phyloP scores from a whole-genome alignment of 2,113 vertebrate species.

The Baryphthengus martii region DNA sequence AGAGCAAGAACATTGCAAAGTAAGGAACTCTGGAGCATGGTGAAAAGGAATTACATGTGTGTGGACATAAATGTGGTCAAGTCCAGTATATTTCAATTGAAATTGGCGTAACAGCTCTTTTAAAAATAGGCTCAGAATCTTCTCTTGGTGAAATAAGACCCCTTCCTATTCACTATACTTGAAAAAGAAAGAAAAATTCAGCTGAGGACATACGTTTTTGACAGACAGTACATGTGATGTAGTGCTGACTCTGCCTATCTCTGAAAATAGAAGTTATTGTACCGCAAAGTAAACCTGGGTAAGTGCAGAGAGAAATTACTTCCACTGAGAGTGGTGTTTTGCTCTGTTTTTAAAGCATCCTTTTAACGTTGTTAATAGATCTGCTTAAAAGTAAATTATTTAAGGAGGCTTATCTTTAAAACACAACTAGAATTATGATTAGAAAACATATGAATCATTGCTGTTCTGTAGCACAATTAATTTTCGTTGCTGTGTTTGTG shows the following conservation, averaged over 20 bases:
- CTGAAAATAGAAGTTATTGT: not conserved
- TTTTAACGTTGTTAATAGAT: constrained; percentile 37
- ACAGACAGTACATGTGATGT: not conserved
- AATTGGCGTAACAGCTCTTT: not conserved
- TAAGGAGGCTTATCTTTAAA: constrained; percentile 55
- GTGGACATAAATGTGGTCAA: not conserved
- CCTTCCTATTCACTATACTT: not conserved
- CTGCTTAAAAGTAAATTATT: constrained; percentile 43
- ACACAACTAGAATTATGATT: constrained; percentile 32
- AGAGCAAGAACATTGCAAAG: not conserved
- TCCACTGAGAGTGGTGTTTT: not conserved
- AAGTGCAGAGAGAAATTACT: constrained; percentile 4
- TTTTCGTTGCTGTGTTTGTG: constrained; percentile 65
- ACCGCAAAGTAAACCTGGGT: not conserved
- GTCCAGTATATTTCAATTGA: not conserved
- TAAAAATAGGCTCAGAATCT: not conserved
- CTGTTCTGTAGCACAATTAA: constrained; percentile 32
- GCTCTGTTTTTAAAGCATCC: constrained; percentile 9
- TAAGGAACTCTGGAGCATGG: not conserved
- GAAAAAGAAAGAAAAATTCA: not conserved
- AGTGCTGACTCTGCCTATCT: not conserved
- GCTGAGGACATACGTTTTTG: not conserved
- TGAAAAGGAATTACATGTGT: not conserved
- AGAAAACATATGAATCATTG: constrained; percentile 45
- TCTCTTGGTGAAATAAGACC: not conserved